A percentile compares a stretch with the other conserved stretches of the same genome.
These are phyloP conservation scores for Euzetes globulus DNA, from an alignment of 2,888 invertebrate genomes.

Conservation along the genomic window DNA sequence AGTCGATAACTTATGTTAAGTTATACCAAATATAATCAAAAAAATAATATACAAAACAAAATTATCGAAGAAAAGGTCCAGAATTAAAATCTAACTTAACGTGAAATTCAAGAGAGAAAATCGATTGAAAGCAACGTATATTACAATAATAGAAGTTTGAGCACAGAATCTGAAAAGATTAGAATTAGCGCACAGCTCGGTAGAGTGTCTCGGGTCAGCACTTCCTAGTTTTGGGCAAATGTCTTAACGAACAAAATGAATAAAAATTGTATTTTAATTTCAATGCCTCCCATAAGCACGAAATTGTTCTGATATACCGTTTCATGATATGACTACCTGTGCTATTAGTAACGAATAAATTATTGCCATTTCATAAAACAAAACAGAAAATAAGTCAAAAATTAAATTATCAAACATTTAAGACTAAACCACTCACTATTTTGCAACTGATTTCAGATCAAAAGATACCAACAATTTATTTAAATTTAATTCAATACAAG, in stretches of 20 bases:
- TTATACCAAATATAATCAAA: neutral
- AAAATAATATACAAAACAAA: neutral
- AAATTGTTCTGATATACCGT: neutral
- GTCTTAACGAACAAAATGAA: neutral
- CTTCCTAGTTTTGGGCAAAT: neutral
- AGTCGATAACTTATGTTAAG: slow-evolving; percentile 9
- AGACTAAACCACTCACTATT: neutral
- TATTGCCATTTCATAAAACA: neutral
- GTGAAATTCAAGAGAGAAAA: neutral
- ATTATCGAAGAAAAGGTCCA: neutral
- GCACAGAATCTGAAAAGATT: neutral
- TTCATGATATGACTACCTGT: slow-evolving; percentile 8
- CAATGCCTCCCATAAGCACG: slow-evolving; percentile 15
- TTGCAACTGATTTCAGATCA: neutral
- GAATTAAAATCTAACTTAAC: neutral
- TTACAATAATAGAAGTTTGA: neutral
- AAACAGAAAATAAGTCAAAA: neutral
- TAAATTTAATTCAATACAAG: neutral
- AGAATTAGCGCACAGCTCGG: neutral
- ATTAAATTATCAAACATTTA: too few relatives aligned
- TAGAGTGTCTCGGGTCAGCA: neutral
- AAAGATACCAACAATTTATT: too few relatives aligned
- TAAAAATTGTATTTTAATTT: neutral
- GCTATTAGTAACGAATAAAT: neutral
- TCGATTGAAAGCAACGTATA: neutral